Evolutionary conservation across 2,888 invertebrate genomes (phyloP).

Genomic region (Girardia tigrina): DNA sequence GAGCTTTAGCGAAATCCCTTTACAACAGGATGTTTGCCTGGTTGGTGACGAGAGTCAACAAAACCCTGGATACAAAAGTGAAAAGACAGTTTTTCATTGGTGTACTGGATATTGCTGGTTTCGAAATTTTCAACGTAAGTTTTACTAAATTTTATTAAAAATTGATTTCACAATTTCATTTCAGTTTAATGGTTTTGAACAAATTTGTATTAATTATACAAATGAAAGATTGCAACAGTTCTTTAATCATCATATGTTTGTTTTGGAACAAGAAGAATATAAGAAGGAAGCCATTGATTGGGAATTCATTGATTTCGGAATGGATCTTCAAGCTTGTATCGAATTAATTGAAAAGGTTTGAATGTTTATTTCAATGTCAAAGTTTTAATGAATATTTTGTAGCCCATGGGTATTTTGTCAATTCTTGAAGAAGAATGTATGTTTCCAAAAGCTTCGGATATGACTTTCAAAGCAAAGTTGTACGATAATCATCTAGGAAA

Average conservation of each 20-base stretch:
- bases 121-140: slow-evolving; percentile 83
- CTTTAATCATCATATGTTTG: slow-evolving; percentile 96
- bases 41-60: slow-evolving; percentile 98
- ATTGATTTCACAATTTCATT: neutral
- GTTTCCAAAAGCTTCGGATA: slow-evolving; percentile 99
- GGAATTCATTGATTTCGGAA: slow-evolving; percentile 91
- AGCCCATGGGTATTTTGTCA: slow-evolving; percentile 99
- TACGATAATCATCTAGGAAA: slow-evolving; percentile 95
- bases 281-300: slow-evolving; percentile 82
- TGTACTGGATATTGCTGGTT: slow-evolving; percentile 99
- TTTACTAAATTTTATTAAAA: neutral
- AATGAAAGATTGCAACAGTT: slow-evolving; percentile 93
- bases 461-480: slow-evolving; percentile 93
- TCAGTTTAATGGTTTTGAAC: slow-evolving; percentile 63
- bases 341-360: slow-evolving; percentile 57
- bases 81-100: slow-evolving; percentile 98
- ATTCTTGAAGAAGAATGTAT: slow-evolving; percentile 99
- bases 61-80: slow-evolving; percentile 93
- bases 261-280: slow-evolving; percentile 90
- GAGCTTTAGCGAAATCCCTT: slow-evolving; percentile 52
- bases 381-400: neutral
- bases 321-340: slow-evolving; percentile 86
- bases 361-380: no score
- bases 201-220: slow-evolving; percentile 94
- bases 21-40: slow-evolving; percentile 57